Evolutionary conservation across 37 sponge, comb jelly and placozoan genomes (phyloP).

Genomic region (Mnemiopsis leidyi): DNA sequence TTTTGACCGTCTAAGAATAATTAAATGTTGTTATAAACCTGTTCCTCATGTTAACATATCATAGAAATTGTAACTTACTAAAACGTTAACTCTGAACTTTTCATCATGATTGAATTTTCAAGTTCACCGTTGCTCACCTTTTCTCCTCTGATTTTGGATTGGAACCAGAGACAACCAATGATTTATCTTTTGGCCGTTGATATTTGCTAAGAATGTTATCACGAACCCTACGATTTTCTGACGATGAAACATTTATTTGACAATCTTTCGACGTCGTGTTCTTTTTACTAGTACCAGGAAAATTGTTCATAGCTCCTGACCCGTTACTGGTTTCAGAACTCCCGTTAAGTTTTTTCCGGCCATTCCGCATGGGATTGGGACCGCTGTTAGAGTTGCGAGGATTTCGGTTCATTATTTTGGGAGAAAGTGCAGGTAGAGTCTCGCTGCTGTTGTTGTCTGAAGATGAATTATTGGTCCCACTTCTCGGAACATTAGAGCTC

Average conservation of each 20-base stretch:
- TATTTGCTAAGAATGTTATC: constrained; percentile 37
- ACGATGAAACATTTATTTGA: neutral
- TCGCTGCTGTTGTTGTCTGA: constrained; percentile 49
- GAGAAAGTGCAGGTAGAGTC: neutral
- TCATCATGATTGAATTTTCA: neutral
- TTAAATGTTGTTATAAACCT: no score
- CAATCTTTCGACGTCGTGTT: neutral
- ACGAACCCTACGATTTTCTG: neutral
- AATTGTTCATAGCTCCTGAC: neutral
- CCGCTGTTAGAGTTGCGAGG: neutral
- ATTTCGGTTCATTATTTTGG: neutral
- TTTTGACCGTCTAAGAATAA: no score
- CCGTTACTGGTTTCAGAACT: neutral
- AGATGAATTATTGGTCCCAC: neutral
- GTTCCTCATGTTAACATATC: no score
- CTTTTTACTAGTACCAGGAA: neutral
- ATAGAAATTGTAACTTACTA: no score
- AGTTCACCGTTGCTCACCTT: neutral
- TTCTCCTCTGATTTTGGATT: neutral
- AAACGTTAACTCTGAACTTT: no score
- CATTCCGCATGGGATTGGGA: neutral
- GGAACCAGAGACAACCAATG: neutral
- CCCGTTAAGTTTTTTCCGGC: neutral
- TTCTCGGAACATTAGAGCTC: neutral
- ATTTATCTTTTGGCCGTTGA: neutral